phyloP scores from a whole-genome alignment of 1,140 invertebrate genomes.

The Holcopasites calliopsidis region DNA sequence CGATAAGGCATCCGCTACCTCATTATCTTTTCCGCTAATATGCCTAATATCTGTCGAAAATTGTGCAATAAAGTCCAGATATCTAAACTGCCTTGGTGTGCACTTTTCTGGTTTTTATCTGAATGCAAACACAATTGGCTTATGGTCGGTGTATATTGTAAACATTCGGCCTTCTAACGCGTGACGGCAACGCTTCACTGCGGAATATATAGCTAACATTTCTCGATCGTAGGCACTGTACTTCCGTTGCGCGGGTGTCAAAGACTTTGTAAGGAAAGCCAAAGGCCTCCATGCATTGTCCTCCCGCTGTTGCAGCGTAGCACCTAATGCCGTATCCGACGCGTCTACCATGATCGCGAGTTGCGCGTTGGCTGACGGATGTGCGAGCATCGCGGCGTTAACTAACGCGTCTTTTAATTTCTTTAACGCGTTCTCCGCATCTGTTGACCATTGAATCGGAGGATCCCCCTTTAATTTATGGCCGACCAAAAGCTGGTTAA shows the following conservation, averaged over 20 bases:
- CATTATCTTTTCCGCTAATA: no score
- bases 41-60: background rate
- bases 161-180: background rate
- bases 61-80: background rate
- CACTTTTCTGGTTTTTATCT: background rate
- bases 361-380: background rate
- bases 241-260: background rate
- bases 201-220: background rate
- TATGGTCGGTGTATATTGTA: background rate
- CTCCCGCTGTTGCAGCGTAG: background rate
- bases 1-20: no score
- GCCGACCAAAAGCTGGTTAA: background rate
- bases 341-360: background rate
- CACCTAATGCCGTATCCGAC: background rate
- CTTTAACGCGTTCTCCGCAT: background rate
- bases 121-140: background rate
- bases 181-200: background rate
- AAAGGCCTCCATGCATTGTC: background rate
- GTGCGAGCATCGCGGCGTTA: background rate
- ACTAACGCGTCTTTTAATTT: background rate
- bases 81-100: background rate
- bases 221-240: constrained; percentile 18
- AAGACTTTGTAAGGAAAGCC: background rate
- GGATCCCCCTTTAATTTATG: background rate
- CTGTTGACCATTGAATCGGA: background rate